These are phyloP conservation scores for Marcusenius ussheri DNA, from an alignment of 2,113 vertebrate species.

Conservation along the genomic window DNA sequence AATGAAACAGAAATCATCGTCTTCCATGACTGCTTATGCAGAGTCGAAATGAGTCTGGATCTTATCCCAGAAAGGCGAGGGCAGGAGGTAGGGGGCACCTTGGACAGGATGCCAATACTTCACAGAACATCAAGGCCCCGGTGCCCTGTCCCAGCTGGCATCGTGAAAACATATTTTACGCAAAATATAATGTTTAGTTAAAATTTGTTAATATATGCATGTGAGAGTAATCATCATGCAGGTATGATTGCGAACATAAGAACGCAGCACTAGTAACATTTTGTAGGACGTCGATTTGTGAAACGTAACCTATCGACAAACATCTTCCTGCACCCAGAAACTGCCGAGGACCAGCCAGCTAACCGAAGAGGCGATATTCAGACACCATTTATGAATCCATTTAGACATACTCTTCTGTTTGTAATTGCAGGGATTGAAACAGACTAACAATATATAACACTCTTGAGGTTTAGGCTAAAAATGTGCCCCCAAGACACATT, in stretches of 20 bases:
- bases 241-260: neutral
- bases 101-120: neutral
- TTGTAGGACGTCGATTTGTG: neutral
- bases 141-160: neutral
- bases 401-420: neutral
- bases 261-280: neutral
- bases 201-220: neutral
- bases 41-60: neutral
- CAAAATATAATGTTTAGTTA: neutral
- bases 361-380: neutral
- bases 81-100: neutral
- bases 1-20: neutral
- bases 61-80: neutral
- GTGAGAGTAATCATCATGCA: neutral
- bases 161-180: neutral
- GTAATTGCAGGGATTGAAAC: neutral
- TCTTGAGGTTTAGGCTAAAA: conserved; percentile 8
- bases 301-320: neutral
- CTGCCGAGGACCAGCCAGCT: neutral
- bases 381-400: neutral
- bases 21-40: neutral
- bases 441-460: neutral
- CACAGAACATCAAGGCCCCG: neutral
- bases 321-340: neutral
- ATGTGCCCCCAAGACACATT: neutral